These are phyloP conservation scores for Chiropotes sagulatus DNA, from an alignment of 2,797 vertebrate genomes.

Conservation along the genomic window DNA sequence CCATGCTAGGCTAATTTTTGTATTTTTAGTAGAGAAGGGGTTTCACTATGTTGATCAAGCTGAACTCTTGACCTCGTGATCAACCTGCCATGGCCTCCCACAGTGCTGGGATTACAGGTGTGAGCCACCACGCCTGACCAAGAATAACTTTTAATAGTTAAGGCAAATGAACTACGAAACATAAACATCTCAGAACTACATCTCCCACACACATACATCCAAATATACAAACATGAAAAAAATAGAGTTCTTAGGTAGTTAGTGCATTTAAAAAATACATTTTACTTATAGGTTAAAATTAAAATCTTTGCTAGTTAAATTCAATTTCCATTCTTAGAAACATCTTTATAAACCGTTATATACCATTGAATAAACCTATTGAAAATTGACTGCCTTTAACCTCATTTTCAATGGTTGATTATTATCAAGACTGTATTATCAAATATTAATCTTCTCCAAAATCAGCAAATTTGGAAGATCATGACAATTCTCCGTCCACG, in stretches of 20 bases:
- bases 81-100: too few relatives aligned
- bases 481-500: not conserved
- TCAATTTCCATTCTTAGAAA: not conserved
- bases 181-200: not conserved
- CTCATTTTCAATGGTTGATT: not conserved
- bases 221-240: not conserved
- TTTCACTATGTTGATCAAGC: too few relatives aligned
- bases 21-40: too few relatives aligned
- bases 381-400: slow-evolving; percentile 1
- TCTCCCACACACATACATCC: not conserved
- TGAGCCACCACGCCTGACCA: too few relatives aligned
- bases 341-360: not conserved
- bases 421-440: not conserved
- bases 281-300: not conserved
- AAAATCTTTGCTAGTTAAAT: not conserved
- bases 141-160: not conserved
- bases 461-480: not conserved
- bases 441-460: not conserved
- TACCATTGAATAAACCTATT: not conserved
- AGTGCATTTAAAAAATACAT: not conserved
- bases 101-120: too few relatives aligned
- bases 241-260: not conserved
- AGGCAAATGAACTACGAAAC: not conserved
- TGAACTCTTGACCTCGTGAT: too few relatives aligned
- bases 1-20: too few relatives aligned